Evolutionary conservation across 2,113 vertebrate species (phyloP).

Genomic region (Bos indicus): DNA sequence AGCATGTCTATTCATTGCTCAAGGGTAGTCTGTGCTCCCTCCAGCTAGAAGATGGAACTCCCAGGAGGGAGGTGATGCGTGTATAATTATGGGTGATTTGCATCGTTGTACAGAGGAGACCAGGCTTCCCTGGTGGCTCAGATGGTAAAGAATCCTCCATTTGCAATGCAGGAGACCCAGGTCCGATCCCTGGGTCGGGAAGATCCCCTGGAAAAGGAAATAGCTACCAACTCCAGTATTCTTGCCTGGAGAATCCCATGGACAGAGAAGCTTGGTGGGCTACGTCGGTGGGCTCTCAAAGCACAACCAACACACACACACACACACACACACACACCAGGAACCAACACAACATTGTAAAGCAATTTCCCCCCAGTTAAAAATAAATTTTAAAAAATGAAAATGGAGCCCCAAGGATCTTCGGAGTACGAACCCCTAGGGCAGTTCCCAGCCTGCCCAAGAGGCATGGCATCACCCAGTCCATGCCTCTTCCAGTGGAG

Average conservation of each 20-base stretch:
- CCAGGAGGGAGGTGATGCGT: background rate
- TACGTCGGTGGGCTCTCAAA: background rate
- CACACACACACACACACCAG: no score
- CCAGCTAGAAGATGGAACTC: background rate
- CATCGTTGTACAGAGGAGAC: background rate
- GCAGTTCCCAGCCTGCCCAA: background rate
- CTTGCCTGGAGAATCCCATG: background rate
- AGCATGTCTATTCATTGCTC: background rate
- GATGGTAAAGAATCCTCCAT: background rate
- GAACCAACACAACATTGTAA: background rate
- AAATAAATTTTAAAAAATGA: background rate
- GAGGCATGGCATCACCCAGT: background rate
- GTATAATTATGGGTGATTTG: background rate
- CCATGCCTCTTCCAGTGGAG: background rate
- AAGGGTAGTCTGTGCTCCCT: background rate
- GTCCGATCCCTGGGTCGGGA: accelerated
- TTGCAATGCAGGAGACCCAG: background rate
- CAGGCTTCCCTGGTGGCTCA: background rate
- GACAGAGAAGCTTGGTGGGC: background rate
- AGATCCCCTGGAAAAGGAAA: background rate
- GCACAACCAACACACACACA: background rate
- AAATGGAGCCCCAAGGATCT: background rate
- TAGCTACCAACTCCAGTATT: background rate
- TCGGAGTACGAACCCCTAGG: accelerated
- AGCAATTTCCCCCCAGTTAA: background rate